These are phyloP conservation scores for Panopea generosa DNA, from an alignment of 2,888 invertebrate genomes.

Conservation along the genomic window DNA sequence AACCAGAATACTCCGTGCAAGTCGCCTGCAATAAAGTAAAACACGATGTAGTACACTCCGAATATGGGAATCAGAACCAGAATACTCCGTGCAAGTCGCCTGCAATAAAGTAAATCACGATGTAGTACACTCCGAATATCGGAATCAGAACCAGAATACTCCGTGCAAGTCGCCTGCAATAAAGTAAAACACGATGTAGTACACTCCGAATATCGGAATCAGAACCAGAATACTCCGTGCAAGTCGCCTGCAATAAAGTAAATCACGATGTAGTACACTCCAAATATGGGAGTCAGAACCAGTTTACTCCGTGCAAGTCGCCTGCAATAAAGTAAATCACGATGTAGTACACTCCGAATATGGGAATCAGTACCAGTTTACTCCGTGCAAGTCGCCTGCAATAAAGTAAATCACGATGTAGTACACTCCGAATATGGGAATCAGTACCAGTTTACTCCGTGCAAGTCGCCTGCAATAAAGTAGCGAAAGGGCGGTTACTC, in stretches of 20 bases:
- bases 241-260: constrained; percentile 88
- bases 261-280: constrained; percentile 89
- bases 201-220: constrained; percentile 90
- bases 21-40: constrained; percentile 89
- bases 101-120: no score
- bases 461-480: constrained; percentile 88
- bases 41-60: constrained; percentile 89
- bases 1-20: constrained; percentile 90
- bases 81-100: constrained; percentile 90
- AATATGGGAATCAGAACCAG: constrained; percentile 90
- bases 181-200: constrained; percentile 88
- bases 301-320: constrained; percentile 90
- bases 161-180: constrained; percentile 89
- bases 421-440: constrained; percentile 90
- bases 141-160: constrained; percentile 90
- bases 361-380: constrained; percentile 89
- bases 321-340: constrained; percentile 81
- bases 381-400: constrained; percentile 89
- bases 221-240: constrained; percentile 90
- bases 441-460: constrained; percentile 89
- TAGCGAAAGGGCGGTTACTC: no score
- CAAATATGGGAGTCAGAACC: constrained; percentile 90
- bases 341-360: constrained; percentile 90
- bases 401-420: constrained; percentile 83
- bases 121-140: constrained; percentile 90